These are phyloP conservation scores for Elmis aenea DNA, from an alignment of 2,888 invertebrate genomes.

Conservation along the genomic window DNA sequence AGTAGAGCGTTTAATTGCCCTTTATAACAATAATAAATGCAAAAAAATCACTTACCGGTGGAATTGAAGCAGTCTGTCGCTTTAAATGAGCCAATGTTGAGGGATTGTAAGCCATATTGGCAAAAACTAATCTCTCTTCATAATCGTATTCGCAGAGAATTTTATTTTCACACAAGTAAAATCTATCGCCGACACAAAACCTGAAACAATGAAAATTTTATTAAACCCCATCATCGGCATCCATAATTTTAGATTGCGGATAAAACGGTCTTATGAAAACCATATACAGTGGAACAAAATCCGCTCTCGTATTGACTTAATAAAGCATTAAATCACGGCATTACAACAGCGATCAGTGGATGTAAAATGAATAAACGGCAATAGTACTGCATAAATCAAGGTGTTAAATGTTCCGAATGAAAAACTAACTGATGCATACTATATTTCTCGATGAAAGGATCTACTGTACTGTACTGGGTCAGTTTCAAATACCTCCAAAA, in stretches of 20 bases:
- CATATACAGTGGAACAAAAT: slow-evolving; percentile 5
- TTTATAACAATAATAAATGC: too few species aligned
- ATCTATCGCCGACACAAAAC: slow-evolving; percentile 96
- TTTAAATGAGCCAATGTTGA: slow-evolving; percentile 75
- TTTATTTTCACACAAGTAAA: slow-evolving; percentile 95
- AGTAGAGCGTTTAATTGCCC: too few species aligned
- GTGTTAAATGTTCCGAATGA: slow-evolving; percentile 39
- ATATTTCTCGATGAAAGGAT: slow-evolving; percentile 27
- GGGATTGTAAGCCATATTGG: slow-evolving; percentile 91
- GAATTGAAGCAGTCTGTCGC: slow-evolving; percentile 60
- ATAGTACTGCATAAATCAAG: slow-evolving; percentile 38
- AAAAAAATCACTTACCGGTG: slow-evolving; percentile 60
- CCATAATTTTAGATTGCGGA: too few species aligned
- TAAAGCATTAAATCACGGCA: slow-evolving; percentile 33
- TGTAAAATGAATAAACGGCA: slow-evolving; percentile 30
- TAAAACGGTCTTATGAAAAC: slow-evolving; percentile 13
- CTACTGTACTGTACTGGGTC: too few species aligned
- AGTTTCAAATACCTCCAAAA: too few species aligned
- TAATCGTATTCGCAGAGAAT: slow-evolving; percentile 98
- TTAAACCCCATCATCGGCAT: too few species aligned
- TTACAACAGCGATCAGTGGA: slow-evolving; percentile 38
- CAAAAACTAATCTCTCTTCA: slow-evolving; percentile 91
- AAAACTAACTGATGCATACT: slow-evolving; percentile 37
- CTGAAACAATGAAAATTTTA: slow-evolving; percentile 53
- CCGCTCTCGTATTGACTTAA: slow-evolving; percentile 31